Conservation (phyloP, 2,113 vertebrate species). For the Peromyscus maniculatus region DNA sequence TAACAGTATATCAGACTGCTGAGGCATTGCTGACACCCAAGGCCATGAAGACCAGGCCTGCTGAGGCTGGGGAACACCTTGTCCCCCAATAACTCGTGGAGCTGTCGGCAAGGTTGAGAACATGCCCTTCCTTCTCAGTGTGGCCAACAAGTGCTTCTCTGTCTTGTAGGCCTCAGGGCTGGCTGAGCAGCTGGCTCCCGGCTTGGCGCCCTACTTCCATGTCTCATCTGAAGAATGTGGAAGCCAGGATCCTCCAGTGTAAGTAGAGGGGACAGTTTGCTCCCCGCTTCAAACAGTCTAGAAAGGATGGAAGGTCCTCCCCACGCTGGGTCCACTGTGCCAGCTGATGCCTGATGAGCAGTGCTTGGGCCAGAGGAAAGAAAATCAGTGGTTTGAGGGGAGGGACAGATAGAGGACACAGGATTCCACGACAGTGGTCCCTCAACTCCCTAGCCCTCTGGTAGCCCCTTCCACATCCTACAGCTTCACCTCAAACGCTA, state of each 20-base stretch:
- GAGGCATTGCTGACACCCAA: not conserved
- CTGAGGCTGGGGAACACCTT: constrained; percentile 14
- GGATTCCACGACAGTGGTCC: not conserved
- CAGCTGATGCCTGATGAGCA: not conserved
- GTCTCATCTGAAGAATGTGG: constrained; percentile 94
- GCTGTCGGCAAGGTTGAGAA: constrained; percentile 19
- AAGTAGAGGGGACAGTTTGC: constrained; percentile 75
- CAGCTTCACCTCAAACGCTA: not conserved
- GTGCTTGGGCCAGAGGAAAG: not conserved
- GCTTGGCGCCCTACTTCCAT: constrained; percentile 96
- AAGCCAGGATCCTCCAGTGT: constrained; percentile 94
- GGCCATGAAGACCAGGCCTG: not conserved
- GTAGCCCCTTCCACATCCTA: not conserved
- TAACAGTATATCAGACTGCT: not conserved
- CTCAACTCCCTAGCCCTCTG: not conserved
- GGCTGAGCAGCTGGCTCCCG: constrained; percentile 92
- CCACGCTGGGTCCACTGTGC: not conserved
- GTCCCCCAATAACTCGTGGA: constrained; percentile 39
- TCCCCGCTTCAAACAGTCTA: not conserved
- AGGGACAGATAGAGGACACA: not conserved
- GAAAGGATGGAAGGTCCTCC: not conserved
- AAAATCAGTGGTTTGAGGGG: not conserved
- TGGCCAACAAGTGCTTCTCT: constrained; percentile 36
- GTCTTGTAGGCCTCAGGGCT: constrained; percentile 88
- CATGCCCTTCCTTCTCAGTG: not conserved